phyloP scores from a whole-genome alignment of 2,113 vertebrate genomes.

The Prunella fulvescens region DNA sequence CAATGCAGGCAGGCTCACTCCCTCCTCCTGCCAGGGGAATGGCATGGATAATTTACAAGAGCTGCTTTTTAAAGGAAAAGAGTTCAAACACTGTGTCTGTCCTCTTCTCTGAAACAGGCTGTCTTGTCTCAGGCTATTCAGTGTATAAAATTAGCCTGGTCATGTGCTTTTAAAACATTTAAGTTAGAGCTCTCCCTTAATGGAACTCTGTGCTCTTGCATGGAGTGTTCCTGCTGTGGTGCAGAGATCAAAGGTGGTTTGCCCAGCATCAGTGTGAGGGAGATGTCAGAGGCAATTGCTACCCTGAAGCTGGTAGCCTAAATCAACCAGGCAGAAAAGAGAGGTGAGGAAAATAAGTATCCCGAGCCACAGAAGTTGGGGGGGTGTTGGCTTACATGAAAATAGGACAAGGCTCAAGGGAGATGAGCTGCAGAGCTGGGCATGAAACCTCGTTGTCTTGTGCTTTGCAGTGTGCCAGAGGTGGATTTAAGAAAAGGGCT shows the following conservation, averaged over 20 bases:
- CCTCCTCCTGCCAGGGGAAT: not conserved
- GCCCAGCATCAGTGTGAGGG: not conserved
- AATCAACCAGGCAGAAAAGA: not conserved
- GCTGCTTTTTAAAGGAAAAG: not conserved
- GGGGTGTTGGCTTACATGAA: not conserved
- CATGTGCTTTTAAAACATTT: not conserved
- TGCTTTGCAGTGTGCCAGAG: not conserved
- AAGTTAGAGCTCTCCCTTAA: not conserved
- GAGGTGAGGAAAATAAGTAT: not conserved
- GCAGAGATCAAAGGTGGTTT: not conserved
- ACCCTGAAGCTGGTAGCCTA: not conserved
- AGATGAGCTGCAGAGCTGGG: not conserved
- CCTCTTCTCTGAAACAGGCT: not conserved
- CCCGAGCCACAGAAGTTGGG: not conserved
- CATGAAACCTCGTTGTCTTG: not conserved
- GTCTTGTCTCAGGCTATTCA: not conserved
- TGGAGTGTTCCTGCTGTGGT: not conserved
- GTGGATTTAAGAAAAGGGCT: not conserved
- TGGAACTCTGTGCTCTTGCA: not conserved
- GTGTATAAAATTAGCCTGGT: not conserved
- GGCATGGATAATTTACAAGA: not conserved
- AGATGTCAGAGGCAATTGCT: not conserved
- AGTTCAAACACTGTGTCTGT: not conserved
- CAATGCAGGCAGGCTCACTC: not conserved
- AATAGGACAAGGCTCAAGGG: slow-evolving; percentile 29